Conservation (phyloP, 2,888 invertebrate genomes). For the Agonopterix alstromeriana region DNA sequence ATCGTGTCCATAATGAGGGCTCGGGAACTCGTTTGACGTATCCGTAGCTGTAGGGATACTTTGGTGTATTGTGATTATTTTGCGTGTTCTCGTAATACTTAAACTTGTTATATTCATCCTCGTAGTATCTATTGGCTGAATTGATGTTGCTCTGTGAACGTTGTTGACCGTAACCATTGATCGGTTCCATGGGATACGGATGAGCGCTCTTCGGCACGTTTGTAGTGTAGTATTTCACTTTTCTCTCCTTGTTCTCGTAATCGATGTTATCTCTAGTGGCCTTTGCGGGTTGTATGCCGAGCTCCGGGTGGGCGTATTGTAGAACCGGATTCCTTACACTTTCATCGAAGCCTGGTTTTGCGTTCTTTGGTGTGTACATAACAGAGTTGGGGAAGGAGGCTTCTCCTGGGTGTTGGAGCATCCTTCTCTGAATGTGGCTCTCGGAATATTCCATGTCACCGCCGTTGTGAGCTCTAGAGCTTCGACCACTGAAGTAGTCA, state of each 20-base stretch:
- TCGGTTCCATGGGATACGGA: slow-evolving; percentile 74
- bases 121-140: slow-evolving; percentile 58
- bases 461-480: slow-evolving; percentile 64
- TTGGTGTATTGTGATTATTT: slow-evolving; percentile 30
- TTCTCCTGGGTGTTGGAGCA: slow-evolving; percentile 82
- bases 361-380: slow-evolving; percentile 79
- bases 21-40: slow-evolving; percentile 75
- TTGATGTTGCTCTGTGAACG: slow-evolving; percentile 62
- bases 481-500: slow-evolving; percentile 76
- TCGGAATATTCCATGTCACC: slow-evolving; percentile 64
- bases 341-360: slow-evolving; percentile 80
- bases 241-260: slow-evolving; percentile 46
- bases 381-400: slow-evolving; percentile 80
- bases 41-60: slow-evolving; percentile 79
- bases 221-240: slow-evolving; percentile 68
- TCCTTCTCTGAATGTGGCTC: slow-evolving; percentile 81
- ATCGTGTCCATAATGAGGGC: slow-evolving; percentile 83
- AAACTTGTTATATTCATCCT: slow-evolving; percentile 70
- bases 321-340: slow-evolving; percentile 85
- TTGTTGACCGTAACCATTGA: slow-evolving; percentile 58
- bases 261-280: slow-evolving; percentile 60
- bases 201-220: slow-evolving; percentile 75
- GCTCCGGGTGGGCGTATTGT: slow-evolving; percentile 87
- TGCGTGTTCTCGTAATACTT: slow-evolving; percentile 75
- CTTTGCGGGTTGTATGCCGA: slow-evolving; percentile 86